Evolutionary conservation across 2,797 vertebrate species (phyloP).

Genomic region (Podarcis siculus): DNA sequence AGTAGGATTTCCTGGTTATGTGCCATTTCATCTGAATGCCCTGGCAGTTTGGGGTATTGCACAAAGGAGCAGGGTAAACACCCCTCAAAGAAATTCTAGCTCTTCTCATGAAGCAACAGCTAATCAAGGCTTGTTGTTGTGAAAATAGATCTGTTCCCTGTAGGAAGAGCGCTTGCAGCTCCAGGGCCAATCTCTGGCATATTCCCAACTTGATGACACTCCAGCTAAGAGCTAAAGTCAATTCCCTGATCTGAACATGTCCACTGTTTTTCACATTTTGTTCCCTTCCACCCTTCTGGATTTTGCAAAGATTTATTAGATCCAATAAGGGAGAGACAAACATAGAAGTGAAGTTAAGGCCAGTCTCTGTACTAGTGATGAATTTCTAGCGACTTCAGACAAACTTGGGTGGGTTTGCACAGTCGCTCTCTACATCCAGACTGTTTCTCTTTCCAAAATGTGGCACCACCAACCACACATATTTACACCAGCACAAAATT

Average conservation of each 20-base stretch:
- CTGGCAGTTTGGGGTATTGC: background rate
- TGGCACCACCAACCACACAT: background rate
- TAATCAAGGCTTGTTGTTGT: conserved; percentile 40
- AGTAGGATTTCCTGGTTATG: background rate
- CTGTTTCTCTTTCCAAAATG: background rate
- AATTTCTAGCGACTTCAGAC: background rate
- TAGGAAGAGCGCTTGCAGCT: conserved; percentile 42
- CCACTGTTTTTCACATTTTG: background rate
- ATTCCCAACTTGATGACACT: conserved; percentile 8
- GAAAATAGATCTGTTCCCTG: conserved; percentile 47
- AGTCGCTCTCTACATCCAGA: background rate
- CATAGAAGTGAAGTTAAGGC: background rate
- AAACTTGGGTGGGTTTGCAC: background rate
- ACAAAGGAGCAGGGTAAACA: background rate
- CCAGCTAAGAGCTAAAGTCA: background rate
- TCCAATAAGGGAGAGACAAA: background rate
- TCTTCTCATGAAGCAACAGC: background rate
- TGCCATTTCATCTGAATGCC: background rate
- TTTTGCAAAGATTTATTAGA: no score
- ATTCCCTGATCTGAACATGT: background rate
- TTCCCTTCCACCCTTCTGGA: background rate
- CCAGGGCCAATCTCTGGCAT: no score
- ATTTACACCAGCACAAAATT: background rate
- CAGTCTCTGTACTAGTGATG: background rate
- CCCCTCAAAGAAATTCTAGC: background rate